phyloP scores from a whole-genome alignment of 2,888 invertebrate genomes.

The Fabriciana adippe region DNA sequence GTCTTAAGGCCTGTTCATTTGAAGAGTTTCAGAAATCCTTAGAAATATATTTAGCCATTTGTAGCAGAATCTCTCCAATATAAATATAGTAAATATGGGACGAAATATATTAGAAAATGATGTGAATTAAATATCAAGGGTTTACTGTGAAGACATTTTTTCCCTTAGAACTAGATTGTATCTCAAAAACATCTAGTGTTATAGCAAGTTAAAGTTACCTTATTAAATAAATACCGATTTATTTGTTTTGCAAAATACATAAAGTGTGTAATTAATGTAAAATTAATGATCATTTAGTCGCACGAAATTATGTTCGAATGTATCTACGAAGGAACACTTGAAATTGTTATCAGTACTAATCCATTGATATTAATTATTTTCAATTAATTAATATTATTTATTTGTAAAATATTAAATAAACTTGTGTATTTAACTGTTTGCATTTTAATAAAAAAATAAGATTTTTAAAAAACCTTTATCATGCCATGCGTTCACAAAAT shows the following conservation, averaged over 20 bases:
- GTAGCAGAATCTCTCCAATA: not conserved
- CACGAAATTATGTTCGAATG: too few relatives aligned
- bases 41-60: not conserved
- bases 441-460: too few relatives aligned
- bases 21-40: constrained; percentile 5
- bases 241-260: too few relatives aligned
- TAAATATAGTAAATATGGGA: not conserved
- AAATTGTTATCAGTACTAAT: not conserved
- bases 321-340: not conserved
- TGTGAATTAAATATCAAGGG: constrained; percentile 1
- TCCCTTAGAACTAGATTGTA: not conserved
- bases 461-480: too few relatives aligned
- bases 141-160: constrained; percentile 3
- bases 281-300: too few relatives aligned
- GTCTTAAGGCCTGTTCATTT: constrained; percentile 1
- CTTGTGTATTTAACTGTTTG: not conserved
- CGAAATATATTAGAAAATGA: not conserved
- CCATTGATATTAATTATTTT: constrained; percentile 11
- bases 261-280: too few relatives aligned
- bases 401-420: constrained; percentile 13
- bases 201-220: too few relatives aligned
- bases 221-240: too few relatives aligned
- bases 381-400: not conserved
- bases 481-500: too few relatives aligned
- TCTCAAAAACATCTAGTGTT: too few relatives aligned